Base-by-base conservation (phyloP, 1,140 invertebrate species). In the Notospermus geniculatus region DNA sequence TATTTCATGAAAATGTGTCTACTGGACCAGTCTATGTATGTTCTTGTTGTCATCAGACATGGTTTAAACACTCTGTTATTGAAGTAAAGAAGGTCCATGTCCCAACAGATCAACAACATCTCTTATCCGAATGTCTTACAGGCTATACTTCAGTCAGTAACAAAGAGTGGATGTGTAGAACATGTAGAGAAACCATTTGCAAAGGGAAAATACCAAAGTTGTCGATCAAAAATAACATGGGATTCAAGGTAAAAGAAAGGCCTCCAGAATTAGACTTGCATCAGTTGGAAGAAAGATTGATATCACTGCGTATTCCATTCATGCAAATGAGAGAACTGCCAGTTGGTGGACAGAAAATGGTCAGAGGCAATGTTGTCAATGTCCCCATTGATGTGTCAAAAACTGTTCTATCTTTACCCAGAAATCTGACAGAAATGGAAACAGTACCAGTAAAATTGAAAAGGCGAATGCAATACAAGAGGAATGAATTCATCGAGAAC, bases 291-390 rank as follows among this genome's bases (percentile, higher is more conserved):
- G 55, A 57, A 57, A 57, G 9, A 39, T 23, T 9, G 2, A 2
- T 57, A 17, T 2, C 55, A 4, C 15, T 57, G 17, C 27, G 55
- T 30, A 30, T 57, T 30, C 55, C 55, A 39, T 57, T 57, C 32
- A 57, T 57, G 55, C 55, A 57, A 57, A 57, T 57, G 29, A 22
- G 55, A 27, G 55, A 57, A 57, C 32, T 57, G 11, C 28, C 39
- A 7, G 19, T 19, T 23, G 46, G 46, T 23, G 19, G 46, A 19
- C 46, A 50, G n/a, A 50, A 50, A 19, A 19, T 50, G 46, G n/a
- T 23, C n/a, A 4, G 25, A 50, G 46, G 46, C 22, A 67, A 67
- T 57, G 57, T 61, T 41, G 66, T 67, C 15, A 67, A 68, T 65
- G 60, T 68, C 22, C 63, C 66, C 39, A 59, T 60, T 22, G 63